These are phyloP conservation scores for Sitta carolinensis DNA, from an alignment of 2,797 vertebrate genomes.

Conservation along the genomic window DNA sequence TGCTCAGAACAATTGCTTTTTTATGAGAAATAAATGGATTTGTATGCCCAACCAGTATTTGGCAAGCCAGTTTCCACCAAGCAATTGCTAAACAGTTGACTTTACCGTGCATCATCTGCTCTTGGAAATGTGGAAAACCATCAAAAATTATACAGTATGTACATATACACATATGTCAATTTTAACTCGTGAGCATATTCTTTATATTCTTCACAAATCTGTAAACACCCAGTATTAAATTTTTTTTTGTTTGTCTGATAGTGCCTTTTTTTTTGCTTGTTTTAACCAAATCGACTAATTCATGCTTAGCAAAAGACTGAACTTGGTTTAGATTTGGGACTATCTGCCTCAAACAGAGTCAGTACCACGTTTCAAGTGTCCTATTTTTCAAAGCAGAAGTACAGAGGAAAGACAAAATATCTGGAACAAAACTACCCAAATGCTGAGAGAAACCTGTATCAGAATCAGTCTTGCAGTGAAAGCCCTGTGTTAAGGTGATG, in stretches of 20 bases:
- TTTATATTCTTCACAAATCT: neutral
- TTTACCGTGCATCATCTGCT: neutral
- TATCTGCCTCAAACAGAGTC: neutral
- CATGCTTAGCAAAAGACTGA: neutral
- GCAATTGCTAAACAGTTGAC: neutral
- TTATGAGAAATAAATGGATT: neutral
- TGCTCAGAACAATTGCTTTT: neutral
- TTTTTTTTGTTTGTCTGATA: neutral
- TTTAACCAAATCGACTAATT: neutral
- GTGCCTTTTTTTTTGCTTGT: neutral
- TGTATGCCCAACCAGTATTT: neutral
- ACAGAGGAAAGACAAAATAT: neutral
- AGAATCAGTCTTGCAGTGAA: neutral
- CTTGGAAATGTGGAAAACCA: neutral
- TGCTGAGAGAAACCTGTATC: neutral
- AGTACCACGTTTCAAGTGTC: neutral
- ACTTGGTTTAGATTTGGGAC: neutral
- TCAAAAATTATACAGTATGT: neutral
- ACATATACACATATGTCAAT: neutral
- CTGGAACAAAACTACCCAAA: neutral
- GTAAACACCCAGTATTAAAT: neutral
- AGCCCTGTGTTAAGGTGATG: neutral
- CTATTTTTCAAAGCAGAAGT: neutral
- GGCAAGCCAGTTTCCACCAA: neutral
- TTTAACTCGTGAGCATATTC: neutral